phyloP scores from a whole-genome alignment of 1,140 invertebrate species.

The Whitmania pigra region DNA sequence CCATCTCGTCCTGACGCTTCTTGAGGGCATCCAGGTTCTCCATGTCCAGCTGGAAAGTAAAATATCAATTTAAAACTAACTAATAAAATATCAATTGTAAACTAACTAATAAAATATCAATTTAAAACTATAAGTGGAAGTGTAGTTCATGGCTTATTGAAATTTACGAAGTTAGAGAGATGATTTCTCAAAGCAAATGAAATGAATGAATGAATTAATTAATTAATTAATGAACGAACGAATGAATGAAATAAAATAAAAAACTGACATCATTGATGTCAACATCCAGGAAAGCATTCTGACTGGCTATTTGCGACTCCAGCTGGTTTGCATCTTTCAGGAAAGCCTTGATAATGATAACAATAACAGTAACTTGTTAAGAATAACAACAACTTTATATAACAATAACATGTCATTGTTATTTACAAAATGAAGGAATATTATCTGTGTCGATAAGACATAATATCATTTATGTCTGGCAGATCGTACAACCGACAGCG shows the following conservation, averaged over 20 bases:
- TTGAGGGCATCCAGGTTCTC: conserved; percentile 86
- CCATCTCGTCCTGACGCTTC: conserved; percentile 86
- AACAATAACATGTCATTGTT: neutral
- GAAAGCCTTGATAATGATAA: conserved; percentile 55
- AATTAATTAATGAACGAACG: no score
- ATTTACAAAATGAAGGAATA: neutral
- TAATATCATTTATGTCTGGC: neutral
- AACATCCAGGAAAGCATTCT: conserved; percentile 83
- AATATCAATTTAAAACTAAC: no score
- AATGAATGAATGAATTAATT: no score
- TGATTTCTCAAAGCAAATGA: no score
- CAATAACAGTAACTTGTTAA: neutral
- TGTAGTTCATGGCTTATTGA: no score
- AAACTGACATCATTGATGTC: conserved; percentile 65
- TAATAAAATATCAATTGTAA: no score
- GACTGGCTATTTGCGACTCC: conserved; percentile 81
- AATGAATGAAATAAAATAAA: conserved; percentile 1
- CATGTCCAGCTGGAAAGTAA: conserved; percentile 44
- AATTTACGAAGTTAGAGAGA: no score
- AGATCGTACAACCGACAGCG: neutral
- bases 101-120: no score
- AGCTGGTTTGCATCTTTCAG: conserved; percentile 93
- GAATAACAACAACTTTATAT: no score
- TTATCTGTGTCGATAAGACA: no score
- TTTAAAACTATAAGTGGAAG: no score